phyloP scores from a whole-genome alignment of 2,113 vertebrate species.

The Rissa tridactyla region DNA sequence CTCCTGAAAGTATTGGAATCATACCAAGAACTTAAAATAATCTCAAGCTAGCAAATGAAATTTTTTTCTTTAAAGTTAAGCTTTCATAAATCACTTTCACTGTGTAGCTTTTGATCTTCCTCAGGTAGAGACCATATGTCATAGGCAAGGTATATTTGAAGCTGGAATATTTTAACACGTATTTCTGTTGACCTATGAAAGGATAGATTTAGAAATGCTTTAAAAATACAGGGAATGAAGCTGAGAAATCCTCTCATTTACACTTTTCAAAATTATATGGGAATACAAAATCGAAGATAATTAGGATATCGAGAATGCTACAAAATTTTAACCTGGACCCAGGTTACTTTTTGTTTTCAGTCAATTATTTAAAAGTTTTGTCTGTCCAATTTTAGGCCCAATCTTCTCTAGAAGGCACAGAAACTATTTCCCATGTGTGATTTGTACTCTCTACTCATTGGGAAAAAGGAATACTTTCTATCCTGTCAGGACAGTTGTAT shows the following conservation, averaged over 20 bases:
- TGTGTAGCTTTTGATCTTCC: background rate
- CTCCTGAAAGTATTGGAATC: background rate
- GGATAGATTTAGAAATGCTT: background rate
- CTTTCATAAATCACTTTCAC: background rate
- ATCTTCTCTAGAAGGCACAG: background rate
- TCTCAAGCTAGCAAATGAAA: background rate
- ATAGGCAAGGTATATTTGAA: background rate
- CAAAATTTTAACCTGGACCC: background rate
- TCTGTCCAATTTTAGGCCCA: background rate
- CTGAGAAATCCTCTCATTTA: background rate
- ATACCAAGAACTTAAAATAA: conserved; percentile 22
- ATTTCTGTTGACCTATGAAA: background rate
- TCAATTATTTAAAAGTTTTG: background rate
- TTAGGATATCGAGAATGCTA: background rate
- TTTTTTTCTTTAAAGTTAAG: background rate
- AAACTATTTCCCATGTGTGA: background rate
- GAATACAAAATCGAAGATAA: background rate
- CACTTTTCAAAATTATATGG: background rate
- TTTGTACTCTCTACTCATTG: background rate
- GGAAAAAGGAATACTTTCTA: background rate
- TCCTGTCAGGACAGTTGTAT: background rate
- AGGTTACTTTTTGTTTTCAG: background rate
- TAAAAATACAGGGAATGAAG: background rate
- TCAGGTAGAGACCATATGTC: background rate
- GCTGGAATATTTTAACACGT: background rate